Base-by-base conservation (phyloP, 2,113 vertebrate species). In the Bos javanicus region DNA sequence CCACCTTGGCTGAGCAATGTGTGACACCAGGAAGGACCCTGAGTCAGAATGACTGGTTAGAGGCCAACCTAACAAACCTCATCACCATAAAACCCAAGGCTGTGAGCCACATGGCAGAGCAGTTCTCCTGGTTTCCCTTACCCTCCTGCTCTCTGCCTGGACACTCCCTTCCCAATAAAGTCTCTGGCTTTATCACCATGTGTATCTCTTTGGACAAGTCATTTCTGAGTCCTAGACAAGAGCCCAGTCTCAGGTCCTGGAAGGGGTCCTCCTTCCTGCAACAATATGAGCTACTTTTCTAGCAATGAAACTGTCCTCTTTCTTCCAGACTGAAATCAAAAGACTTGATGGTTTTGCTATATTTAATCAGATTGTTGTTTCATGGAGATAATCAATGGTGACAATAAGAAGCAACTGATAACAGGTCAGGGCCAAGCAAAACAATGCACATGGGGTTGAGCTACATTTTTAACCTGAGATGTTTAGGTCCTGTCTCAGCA, bases 361-460 rank as follows among this genome's bases (percentile, higher is more conserved):
- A 15, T 43, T 62, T 57, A 71, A 56, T 39, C 15, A 7, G 25
- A 62, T 43, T 36, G 28, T 25, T 57, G 28, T 46, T 88, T 92
- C 50, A 11, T 25, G 26, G 17, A 56, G n/a, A 43, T 30, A 43
- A 94, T 84, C 67, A 50, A 8, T 74, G 5, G 25, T 87, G 52
- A 26, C 33, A 43, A 8, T 39, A 84, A 46, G 54, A 3, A 21
- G 2, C 39, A 57, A 36, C 86, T 83, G 33, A 30, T 78, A 52
- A 7, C 10, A 95, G 48, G 19, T 54, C 46, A 86, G 17, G 50
- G 12, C n/a, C 50, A 15, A 46, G 12, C 26, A 54, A 64, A 74
- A 90, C 9, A 25, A 11, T 8, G 26, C 3, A 0, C 19, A 8
- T 23, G 12, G 3, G 12, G 7, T 21, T n/a, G 28, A 39, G 50